Base-by-base conservation (phyloP, 2,113 vertebrate genomes). In the Rattus rattus region DNA sequence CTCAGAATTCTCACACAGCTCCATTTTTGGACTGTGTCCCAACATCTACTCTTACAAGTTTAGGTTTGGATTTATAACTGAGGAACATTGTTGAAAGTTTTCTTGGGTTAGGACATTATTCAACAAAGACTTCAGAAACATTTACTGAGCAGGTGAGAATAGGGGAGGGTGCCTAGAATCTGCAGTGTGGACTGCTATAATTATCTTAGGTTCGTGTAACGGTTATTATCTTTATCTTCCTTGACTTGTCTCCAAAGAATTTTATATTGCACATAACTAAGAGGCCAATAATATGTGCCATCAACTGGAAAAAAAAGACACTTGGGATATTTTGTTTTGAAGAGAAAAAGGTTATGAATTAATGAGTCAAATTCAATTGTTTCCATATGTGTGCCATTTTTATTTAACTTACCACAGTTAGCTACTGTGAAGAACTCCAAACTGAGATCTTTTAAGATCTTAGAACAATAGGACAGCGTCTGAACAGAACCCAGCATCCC, bases 271-370 rank as follows among this genome's bases (percentile, higher is more conserved):
- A 39, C 47, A 69, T 88, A 88, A n/a, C 47, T 83, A 90, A 33
- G 56, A 93, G 33, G 83, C 24, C 30, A 59, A 26, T 65, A 67
- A 16, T 95, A 52, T 67, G 19, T 84, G 17, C 63, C 49, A 49
- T 43, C 47, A 73, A 76, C n/a, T 79, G 47, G 70, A 91, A 90
- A 83, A 89, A 89, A 69, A 65, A n/a, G 52, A 67, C 87, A 76
- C 54, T 93, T 85, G 85, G 16, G 24, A 49, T 73, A 56, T 54
- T 88, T 95, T 70, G 8, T 84, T 96, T 92, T 94, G 65, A 92
- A 81, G 52, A 95, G 88, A 52, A 69, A 87, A 81, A 94, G 79
- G 13, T 70, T 79, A 54, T 7, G 47, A 83, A 65, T 94, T 90
- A n/a, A 81, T 88, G 54, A 94, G 47, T 87, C 39, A 72, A 92